Conservation (phyloP, 2,797 vertebrate genomes). For the Salmo trutta region DNA sequence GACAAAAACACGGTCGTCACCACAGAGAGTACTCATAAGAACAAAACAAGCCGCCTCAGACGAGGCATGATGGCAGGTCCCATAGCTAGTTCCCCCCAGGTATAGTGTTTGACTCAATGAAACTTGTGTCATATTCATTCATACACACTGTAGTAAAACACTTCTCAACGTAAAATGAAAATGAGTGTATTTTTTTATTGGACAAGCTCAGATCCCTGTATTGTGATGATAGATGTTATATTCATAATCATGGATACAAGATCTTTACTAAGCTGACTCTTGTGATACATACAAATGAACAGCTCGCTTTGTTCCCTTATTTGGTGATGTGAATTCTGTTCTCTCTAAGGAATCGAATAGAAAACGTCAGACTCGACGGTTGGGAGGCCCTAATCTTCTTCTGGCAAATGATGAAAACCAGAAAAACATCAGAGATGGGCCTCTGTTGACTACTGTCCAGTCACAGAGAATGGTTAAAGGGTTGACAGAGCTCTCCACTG, state of each 20-base stretch:
- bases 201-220: neutral
- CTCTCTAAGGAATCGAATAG: constrained; percentile 63
- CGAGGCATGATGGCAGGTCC: constrained; percentile 86
- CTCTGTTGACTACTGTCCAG: constrained; percentile 10
- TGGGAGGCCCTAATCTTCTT: constrained; percentile 29
- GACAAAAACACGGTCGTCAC: constrained; percentile 40
- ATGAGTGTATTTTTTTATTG: neutral
- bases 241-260: neutral
- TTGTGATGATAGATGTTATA: neutral
- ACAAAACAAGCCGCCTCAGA: constrained; percentile 73
- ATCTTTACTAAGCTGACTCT: neutral
- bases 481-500: constrained; percentile 18
- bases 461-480: constrained; percentile 15
- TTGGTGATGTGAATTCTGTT: neutral
- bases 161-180: no score
- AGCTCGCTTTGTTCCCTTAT: neutral
- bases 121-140: neutral
- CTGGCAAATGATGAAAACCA: constrained; percentile 44
- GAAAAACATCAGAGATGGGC: constrained; percentile 13
- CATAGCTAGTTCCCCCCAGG: constrained; percentile 77
- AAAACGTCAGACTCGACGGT: constrained; percentile 59
- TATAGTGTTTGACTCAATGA: constrained; percentile 45
- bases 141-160: no score
- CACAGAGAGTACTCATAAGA: constrained; percentile 66
- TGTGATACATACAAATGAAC: neutral